Base-by-base conservation (phyloP, 2,797 vertebrate genomes). In the Sylvia borin region DNA sequence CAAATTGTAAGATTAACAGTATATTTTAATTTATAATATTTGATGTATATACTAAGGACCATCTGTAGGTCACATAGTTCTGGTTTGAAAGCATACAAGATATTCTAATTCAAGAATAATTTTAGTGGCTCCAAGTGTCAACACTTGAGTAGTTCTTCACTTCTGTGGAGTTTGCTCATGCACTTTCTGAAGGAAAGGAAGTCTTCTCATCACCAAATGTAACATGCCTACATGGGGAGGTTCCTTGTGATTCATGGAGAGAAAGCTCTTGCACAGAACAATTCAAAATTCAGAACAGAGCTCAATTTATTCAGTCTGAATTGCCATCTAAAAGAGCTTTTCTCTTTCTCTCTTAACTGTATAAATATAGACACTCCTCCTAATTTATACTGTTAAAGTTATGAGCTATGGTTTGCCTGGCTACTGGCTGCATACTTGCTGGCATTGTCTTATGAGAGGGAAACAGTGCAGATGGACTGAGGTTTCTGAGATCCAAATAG, bases 291-390 rank as follows among this genome's bases (percentile, higher is more conserved):
- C 66, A 92, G 73, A 93, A 51, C 47, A 83, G 43, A 81, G 16
- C 62, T 94, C 76, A 85, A 45, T 92, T 92, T 93, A 68, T 90
- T 95, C 76, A 68, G 36, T 86, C 45, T 91, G 82, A 95, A 91
- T 91, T 95, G 58, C 50, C 55, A 32, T 92, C 45, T 84, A 32
- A 80, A 92, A 68, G 54, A 92, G n/a, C 54, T 92, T 61, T 38
- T 89, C n/a, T 51, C 71, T 61, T 61, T 72, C 66, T 75, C 21
- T 86, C 78, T 89, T 58, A 83, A 55, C 54, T 72, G 53, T 70
- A 32, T 90, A 72, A 83, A 92, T 70, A 17, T 54, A 83, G 78
- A 78, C 70, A 72, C 42, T 78, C 36, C 75, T 89, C 34, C 54
- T 90, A 62, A 81, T 72, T 92, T 84, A 71, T 77, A 13, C 54